Conservation (phyloP, 2,888 invertebrate genomes). For the Cyrtodaria siliqua region DNA sequence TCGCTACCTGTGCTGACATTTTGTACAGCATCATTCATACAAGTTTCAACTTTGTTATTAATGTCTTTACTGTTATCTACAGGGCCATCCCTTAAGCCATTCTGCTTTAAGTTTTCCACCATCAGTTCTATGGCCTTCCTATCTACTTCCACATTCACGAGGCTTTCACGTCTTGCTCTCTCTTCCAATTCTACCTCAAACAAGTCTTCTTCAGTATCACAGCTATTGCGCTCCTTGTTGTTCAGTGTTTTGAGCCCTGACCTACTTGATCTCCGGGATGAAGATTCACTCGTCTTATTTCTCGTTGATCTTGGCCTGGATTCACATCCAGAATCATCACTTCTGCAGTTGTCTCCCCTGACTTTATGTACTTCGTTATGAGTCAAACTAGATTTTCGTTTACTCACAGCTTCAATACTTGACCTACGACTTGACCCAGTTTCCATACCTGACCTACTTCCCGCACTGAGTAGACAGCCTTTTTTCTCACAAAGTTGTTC, state of each 20-base stretch:
- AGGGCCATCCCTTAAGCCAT: neutral
- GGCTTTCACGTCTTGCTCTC: conserved; percentile 26
- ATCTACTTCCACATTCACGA: conserved; percentile 17
- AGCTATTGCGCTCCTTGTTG: neutral
- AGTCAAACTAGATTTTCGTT: conserved; percentile 14
- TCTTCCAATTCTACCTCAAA: conserved; percentile 33
- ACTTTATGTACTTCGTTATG: neutral
- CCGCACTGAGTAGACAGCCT: neutral
- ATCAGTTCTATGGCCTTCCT: neutral
- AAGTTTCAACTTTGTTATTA: neutral
- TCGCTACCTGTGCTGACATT: neutral
- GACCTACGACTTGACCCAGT: conserved; percentile 14
- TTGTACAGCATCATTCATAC: neutral
- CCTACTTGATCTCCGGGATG: neutral
- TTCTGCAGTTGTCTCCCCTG: conserved; percentile 1
- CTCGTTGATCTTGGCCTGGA: conserved; percentile 30
- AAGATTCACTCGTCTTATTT: conserved; percentile 28
- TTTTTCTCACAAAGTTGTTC: neutral
- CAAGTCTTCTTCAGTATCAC: conserved; percentile 27
- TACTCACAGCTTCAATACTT: conserved; percentile 35
- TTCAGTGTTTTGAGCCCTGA: neutral
- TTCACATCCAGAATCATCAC: conserved; percentile 56
- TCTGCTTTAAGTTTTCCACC: neutral
- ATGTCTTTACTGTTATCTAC: neutral
- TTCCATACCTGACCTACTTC: neutral